phyloP scores from a whole-genome alignment of 37 sponge, comb jelly and placozoan genomes.

The Bolinopsis microptera region DNA sequence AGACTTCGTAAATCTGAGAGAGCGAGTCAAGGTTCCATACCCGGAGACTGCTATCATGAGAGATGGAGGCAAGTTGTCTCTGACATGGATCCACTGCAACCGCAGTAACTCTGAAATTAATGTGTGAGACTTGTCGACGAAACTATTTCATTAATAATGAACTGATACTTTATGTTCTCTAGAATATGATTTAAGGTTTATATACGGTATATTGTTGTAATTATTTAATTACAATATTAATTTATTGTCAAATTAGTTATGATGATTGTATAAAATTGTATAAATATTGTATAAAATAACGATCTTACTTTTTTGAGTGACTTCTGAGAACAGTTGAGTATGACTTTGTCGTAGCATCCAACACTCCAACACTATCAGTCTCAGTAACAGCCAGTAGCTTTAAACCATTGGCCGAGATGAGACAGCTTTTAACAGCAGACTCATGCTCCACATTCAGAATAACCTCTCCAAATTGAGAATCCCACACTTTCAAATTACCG shows the following conservation, averaged over 20 bases:
- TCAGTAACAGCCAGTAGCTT: constrained; percentile 76
- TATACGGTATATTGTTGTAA: too few relatives aligned
- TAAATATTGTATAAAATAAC: too few relatives aligned
- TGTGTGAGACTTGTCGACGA: too few relatives aligned
- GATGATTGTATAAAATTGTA: too few relatives aligned
- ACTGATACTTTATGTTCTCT: too few relatives aligned
- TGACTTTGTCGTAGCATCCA: constrained; percentile 77
- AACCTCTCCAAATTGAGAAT: constrained; percentile 74
- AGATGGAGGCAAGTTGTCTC: constrained; percentile 23
- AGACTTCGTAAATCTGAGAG: constrained; percentile 47
- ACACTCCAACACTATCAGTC: constrained; percentile 80
- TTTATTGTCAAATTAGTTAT: too few relatives aligned
- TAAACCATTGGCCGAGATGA: constrained; percentile 77
- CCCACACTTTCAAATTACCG: constrained; percentile 85
- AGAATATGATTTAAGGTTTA: too few relatives aligned
- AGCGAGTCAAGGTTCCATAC: constrained; percentile 39
- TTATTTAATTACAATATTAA: too few relatives aligned
- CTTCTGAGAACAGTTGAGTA: constrained; percentile 81
- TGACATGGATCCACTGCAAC: constrained; percentile 50
- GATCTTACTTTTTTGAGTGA: constrained; percentile 69
- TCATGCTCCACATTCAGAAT: constrained; percentile 79
- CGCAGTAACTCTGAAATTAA: background rate
- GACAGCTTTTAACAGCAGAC: constrained; percentile 69
- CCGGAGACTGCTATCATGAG: constrained; percentile 23
- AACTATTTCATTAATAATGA: too few relatives aligned